Evolutionary conservation across 2,888 invertebrate genomes (phyloP), one percentile per base, ranked within the genome.

Genomic region (Pachliopta kotzebuea): DNA sequence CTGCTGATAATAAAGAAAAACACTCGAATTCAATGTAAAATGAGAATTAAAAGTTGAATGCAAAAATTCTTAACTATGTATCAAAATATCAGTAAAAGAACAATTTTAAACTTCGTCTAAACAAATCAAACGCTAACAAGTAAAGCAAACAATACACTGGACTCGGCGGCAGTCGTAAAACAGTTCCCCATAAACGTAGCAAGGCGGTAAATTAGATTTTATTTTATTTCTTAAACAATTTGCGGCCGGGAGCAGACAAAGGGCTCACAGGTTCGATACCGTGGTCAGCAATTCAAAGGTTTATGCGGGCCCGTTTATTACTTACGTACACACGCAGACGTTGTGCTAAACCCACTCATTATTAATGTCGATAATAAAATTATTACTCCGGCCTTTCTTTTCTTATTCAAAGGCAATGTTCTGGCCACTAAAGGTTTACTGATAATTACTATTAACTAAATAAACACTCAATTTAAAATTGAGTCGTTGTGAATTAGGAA

Each of bases 221-320:
- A 88, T 88, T 89, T 89, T 89, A 90, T 89, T 90, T 88, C 89
- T 90, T 90, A 84, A 89, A 90, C 88, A 90, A 88, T 90, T 88
- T 89, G 90, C 80, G 88, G 85, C 80, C 74, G 81, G 83, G 79
- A 83, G 81, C 81, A 84, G 85, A 90, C 89, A 90, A 89, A 90
- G 85, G 87, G 85, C 86, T 79, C 84, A 79, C 80, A 84, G 81
- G 86, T 84, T 86, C 86, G 85, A 87, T 85, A 76, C 85, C 76
- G 85, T 85, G 90, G 90, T 90, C 90, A 90, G 90, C 90, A 82
- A 87, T 90, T 86, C 87, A 86, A 89, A 88, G 88, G 88, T 90
- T 89, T 88, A 89, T 90, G 87, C 88, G 89, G 89, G 88, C 80
- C 81, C 85, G 81, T 88, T 89, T 90, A 90, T 86, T 88, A 84